Evolutionary conservation across 2,888 invertebrate species (phyloP).

Genomic region (Philhelius pedissequus): DNA sequence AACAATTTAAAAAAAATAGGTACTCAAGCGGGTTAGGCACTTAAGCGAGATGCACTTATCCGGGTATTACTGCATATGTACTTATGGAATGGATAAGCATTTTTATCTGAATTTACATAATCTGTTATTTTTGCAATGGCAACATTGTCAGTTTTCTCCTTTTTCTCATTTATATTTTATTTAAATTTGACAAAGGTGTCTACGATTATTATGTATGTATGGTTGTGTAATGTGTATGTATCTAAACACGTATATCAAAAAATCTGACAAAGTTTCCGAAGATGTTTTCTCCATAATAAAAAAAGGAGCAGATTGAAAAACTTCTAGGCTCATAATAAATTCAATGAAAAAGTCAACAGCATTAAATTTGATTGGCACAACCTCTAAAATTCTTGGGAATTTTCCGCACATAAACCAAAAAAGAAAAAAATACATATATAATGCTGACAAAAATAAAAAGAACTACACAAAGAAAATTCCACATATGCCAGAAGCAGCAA

Average conservation of each 20-base stretch:
- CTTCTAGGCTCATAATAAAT: slow-evolving; percentile 50
- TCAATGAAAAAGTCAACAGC: slow-evolving; percentile 52
- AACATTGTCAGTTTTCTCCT: neutral
- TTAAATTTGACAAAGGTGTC: neutral
- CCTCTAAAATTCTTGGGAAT: neutral
- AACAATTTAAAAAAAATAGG: too few species aligned
- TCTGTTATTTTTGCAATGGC: too few species aligned
- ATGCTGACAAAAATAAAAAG: neutral
- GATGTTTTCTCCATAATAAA: neutral
- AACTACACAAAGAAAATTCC: neutral
- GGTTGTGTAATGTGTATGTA: neutral
- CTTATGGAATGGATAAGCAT: too few species aligned
- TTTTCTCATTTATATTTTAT: neutral
- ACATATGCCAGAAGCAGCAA: slow-evolving; percentile 50
- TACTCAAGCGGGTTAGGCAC: too few species aligned
- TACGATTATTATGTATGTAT: neutral
- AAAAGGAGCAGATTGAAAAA: slow-evolving; percentile 37
- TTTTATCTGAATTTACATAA: too few species aligned
- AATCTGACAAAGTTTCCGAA: neutral
- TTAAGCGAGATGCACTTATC: too few species aligned
- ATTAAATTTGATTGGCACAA: slow-evolving; percentile 55
- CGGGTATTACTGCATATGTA: too few species aligned
- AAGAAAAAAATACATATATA: neutral
- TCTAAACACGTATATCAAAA: neutral
- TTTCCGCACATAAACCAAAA: neutral